phyloP scores from a whole-genome alignment of 1,140 invertebrate species.

The Rhynchophorus ferrugineus region DNA sequence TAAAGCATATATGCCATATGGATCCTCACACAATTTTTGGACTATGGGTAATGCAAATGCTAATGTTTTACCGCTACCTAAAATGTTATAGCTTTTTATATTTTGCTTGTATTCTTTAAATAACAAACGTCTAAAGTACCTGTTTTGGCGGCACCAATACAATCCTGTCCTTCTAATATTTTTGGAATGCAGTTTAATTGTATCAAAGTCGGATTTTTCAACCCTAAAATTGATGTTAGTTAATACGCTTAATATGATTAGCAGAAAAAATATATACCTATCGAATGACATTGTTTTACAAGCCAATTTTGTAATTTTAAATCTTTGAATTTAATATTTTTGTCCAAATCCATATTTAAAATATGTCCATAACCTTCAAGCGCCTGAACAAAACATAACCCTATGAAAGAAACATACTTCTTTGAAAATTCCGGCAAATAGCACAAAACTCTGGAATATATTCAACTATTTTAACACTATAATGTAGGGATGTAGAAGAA shows the following conservation, averaged over 20 bases:
- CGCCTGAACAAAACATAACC: no score
- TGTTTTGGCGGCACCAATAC: constrained; percentile 93
- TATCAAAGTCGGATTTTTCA: constrained; percentile 77
- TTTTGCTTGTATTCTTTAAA: neutral
- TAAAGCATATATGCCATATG: constrained; percentile 92
- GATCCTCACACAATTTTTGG: constrained; percentile 83
- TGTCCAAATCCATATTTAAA: no score
- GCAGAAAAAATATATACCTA: constrained; percentile 23
- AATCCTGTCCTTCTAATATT: constrained; percentile 77
- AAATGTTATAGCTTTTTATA: neutral
- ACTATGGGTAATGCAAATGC: constrained; percentile 94
- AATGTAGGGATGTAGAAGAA: no score
- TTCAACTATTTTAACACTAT: no score
- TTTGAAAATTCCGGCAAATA: no score
- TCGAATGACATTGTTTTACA: constrained; percentile 30
- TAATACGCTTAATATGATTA: constrained; percentile 4
- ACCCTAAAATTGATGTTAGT: constrained; percentile 49
- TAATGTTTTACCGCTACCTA: constrained; percentile 86
- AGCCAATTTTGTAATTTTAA: constrained; percentile 28
- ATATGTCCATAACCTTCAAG: no score
- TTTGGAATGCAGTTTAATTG: constrained; percentile 74
- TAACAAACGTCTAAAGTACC: constrained; percentile 44
- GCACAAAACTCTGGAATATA: no score
- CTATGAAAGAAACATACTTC: no score
- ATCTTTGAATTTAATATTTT: no score